Base-by-base conservation (phyloP, 2,888 invertebrate species). In the Parnassius orleans region DNA sequence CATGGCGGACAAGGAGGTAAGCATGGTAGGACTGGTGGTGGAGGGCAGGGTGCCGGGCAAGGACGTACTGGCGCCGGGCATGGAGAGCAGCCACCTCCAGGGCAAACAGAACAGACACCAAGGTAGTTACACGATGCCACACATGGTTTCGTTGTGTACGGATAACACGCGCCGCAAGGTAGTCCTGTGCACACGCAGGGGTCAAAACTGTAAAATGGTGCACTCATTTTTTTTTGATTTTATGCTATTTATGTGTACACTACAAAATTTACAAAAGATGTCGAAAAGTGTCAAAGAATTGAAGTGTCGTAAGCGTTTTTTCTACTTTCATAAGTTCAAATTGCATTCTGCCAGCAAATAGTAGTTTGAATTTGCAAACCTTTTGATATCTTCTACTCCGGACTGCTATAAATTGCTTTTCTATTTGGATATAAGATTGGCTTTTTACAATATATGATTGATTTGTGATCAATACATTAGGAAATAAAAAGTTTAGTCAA, bases 1-100 rank as follows among this genome's bases (percentile, higher is more conserved):
- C 88, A 89, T 0, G 90, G 90, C 11, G 90, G 89, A 60, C 90
- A 90, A 0, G 84, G 81, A 1, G 82, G 86, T 5, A 87, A 68
- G 53, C 83, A 83, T 2, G 90, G 89, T 43, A 90, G 71, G 5
- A 86, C 67, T 1, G 89, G 90, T 1, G 72, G 72, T 0, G 83
- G 69, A 0, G 82, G 81, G 59, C 83, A 85, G 0, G 85, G 88
- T 3, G 72, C 77, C 0, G 88, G 88, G 48, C 88, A 87, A 0
- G 88, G 87, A 11, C 89, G 78, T 1, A 90, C 90, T 3, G 90
- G 90, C 10, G 90, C 88, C 1, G 90, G 90, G 61, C 90, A 90
- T 0, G 90, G 78, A 0, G 89, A 87, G 66, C 91, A 90, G 1
- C 90, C 90, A 0, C 90, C 90, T 1, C 90, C 90, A 0, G 90